Percentiles rank a stretch among this genome's conserved stretches.
Conservation (phyloP, 2,797 vertebrate species). For the Pyrocephalus nanus region DNA sequence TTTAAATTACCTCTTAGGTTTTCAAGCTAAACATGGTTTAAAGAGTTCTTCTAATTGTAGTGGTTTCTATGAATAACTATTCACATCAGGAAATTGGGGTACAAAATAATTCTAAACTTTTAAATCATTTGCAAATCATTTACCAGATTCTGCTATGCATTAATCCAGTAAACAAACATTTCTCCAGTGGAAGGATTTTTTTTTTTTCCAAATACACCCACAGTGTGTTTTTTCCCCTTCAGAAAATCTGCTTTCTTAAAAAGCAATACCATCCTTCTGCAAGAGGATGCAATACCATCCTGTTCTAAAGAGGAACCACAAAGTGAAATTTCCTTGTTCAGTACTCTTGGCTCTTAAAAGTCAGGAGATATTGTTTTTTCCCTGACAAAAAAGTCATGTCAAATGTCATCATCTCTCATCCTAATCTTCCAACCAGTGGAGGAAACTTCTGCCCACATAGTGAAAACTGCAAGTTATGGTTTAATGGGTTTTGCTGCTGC, state of each 20-base stretch:
- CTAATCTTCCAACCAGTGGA: neutral
- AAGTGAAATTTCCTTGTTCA: neutral
- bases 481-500: neutral
- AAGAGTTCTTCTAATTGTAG: neutral
- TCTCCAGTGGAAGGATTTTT: neutral
- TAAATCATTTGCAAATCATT: neutral
- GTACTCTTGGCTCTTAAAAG: neutral
- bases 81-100: neutral
- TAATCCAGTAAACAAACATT: neutral
- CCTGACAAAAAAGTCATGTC: neutral
- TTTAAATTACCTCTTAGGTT: neutral
- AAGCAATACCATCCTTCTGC: neutral
- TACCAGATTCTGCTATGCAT: neutral
- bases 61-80: neutral
- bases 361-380: neutral
- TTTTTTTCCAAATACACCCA: neutral
- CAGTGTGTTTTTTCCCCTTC: accelerated
- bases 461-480: neutral
- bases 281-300: neutral
- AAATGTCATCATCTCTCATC: neutral
- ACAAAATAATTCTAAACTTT: neutral
- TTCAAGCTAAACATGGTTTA: neutral
- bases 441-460: neutral
- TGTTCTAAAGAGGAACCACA: neutral
- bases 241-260: neutral